Conservation (phyloP, 2,113 vertebrate species). For the Hemichromis elongatus region DNA sequence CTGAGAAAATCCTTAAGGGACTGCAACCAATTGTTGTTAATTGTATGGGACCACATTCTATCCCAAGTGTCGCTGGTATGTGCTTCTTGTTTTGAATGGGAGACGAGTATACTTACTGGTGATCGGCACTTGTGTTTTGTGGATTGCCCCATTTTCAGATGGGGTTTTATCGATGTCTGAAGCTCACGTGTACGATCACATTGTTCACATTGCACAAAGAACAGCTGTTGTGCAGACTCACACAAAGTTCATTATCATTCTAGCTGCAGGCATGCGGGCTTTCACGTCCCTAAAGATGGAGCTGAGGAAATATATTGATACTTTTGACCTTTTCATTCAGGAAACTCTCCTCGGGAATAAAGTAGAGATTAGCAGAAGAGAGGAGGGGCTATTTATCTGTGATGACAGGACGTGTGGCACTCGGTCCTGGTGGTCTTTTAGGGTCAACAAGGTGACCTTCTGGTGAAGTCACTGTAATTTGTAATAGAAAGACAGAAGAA, state of each 20-base stretch:
- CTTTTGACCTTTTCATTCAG: neutral
- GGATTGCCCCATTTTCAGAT: neutral
- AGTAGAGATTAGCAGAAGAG: neutral
- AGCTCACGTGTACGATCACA: neutral
- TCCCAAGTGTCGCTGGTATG: constrained; percentile 51
- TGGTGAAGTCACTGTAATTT: neutral
- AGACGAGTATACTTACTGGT: constrained; percentile 41
- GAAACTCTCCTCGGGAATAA: neutral
- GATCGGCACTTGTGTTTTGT: constrained; percentile 22
- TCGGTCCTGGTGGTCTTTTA: constrained; percentile 29
- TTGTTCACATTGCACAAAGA: neutral
- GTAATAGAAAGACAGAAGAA: constrained; percentile 11
- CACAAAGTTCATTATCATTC: neutral
- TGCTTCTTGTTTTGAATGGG: constrained; percentile 59
- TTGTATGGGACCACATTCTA: constrained; percentile 60
- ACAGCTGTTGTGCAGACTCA: neutral
- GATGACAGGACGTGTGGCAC: neutral
- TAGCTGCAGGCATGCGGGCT: neutral
- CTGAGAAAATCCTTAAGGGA: constrained; percentile 74
- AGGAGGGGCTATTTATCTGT: neutral
- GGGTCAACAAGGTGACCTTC: constrained; percentile 27
- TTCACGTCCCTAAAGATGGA: neutral
- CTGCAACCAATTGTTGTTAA: constrained; percentile 68
- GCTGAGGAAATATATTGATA: neutral
- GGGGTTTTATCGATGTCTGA: neutral